phyloP scores from a whole-genome alignment of 2,797 vertebrate species.

The Hybognathus amarus region DNA sequence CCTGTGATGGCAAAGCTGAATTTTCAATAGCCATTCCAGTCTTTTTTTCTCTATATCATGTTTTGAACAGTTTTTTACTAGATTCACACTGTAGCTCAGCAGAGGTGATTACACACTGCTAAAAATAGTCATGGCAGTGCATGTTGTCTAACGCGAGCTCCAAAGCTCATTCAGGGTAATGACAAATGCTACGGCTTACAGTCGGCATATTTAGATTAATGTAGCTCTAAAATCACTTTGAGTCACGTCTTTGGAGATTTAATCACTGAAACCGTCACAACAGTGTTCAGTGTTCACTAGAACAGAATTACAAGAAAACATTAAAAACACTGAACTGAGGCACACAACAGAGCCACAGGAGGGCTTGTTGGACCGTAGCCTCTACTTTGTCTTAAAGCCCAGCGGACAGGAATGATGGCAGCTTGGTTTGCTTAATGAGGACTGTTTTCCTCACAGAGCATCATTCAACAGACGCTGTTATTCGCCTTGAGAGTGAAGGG shows the following conservation, averaged over 20 bases:
- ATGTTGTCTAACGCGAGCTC: not conserved
- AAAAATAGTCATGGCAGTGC: conserved; percentile 36
- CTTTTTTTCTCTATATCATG: not conserved
- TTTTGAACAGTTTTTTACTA: not conserved
- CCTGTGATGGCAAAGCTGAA: too few species aligned
- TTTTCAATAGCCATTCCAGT: not conserved
- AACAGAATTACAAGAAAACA: not conserved
- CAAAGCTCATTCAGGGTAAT: conserved; percentile 26
- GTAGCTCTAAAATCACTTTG: conserved; percentile 24
- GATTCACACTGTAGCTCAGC: conserved; percentile 31
- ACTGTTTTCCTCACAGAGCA: conserved; percentile 5
- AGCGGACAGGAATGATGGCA: conserved; percentile 19
- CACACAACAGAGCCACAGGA: not conserved
- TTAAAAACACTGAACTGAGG: not conserved
- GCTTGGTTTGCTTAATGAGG: conserved; percentile 11
- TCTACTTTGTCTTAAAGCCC: conserved; percentile 30
- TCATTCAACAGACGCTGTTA: not conserved
- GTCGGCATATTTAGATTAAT: conserved; percentile 17
- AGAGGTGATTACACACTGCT: conserved; percentile 46
- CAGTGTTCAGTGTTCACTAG: not conserved
- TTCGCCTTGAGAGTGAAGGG: not conserved
- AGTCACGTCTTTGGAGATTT: conserved; percentile 11
- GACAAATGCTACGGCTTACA: conserved; percentile 17
- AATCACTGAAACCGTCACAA: not conserved
- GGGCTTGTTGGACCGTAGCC: conserved; percentile 6